Evolutionary conservation across 1,140 invertebrate genomes (phyloP), one percentile per base, ranked within the genome.

Genomic region (Cecropterus lyciades): DNA sequence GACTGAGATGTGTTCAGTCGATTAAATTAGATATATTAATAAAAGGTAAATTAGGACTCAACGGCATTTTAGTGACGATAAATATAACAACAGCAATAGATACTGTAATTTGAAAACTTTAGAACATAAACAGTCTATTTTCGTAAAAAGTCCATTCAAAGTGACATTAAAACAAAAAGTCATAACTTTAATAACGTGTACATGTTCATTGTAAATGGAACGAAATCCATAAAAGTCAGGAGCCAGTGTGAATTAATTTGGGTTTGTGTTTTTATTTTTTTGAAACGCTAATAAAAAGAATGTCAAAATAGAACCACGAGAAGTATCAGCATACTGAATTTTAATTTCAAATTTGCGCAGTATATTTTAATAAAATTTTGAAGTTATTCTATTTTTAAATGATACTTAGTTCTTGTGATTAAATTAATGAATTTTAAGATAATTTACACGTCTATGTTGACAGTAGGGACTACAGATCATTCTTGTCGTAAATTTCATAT

Each of bases 161-260:
- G 13, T 20, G 57, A n/a, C 57, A 65, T 65, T 65, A 65, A 65
- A 65, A 55, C 63, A 53, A 46, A 57, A 66, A 66, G 64, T 53
- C 17, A 40, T 48, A 67, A 49, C 55, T 51, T 24, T 52, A 65
- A 56, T 37, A 69, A 53, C 55, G 30, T 46, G 33, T 56, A 48
- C 46, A 55, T 40, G 40, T 65, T 62, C 57, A 62, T 62, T 62
- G 49, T 27, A 62, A 49, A 62, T 49, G 45, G 30, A 62, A 62
- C 8, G 57, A 69, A 62, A 62, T 62, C 42, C 66, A 48, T 56
- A 49, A 69, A 56, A 51, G 48, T 62, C 30, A 13, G 42, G n/a
- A 40, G 37, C 55, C 48, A 64, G 37, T 69, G 46, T 40, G 57
- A 59, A 69, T 69, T 69, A 69, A 63, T 68, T 69, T 64, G 17